Conservation (phyloP, 2,113 vertebrate species). For the Brachionichthys hirsutus region DNA sequence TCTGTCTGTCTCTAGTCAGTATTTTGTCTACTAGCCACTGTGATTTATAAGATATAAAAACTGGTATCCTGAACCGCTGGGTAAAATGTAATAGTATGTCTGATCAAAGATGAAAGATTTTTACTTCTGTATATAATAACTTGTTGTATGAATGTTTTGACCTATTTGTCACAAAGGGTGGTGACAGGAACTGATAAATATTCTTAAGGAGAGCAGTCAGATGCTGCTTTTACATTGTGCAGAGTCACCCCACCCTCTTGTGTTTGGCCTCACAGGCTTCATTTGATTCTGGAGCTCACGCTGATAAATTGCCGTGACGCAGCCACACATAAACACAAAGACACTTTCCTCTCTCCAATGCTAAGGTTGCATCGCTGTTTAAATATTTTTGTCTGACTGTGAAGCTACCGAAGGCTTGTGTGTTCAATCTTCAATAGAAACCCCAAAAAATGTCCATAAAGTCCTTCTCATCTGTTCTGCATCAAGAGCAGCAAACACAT, state of each 20-base stretch:
- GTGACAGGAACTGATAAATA: too few species aligned
- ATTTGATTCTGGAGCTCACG: constrained; percentile 18
- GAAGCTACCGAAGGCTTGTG: constrained; percentile 11
- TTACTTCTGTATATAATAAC: too few species aligned
- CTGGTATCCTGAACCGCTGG: too few species aligned
- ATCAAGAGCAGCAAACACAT: constrained; percentile 54
- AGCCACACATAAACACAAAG: not conserved
- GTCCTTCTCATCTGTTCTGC: constrained; percentile 52
- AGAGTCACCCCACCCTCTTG: constrained; percentile 17
- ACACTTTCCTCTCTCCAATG: not conserved
- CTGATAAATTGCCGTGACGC: not conserved
- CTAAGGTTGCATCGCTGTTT: constrained; percentile 11
- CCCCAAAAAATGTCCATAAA: constrained; percentile 13
- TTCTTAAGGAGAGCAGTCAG: constrained; percentile 5
- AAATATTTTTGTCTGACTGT: constrained; percentile 24
- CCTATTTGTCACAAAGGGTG: too few species aligned
- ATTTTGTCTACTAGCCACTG: too few species aligned
- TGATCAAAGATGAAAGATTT: too few species aligned
- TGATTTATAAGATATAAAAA: too few species aligned
- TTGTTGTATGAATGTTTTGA: too few species aligned
- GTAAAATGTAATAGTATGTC: too few species aligned
- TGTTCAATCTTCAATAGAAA: constrained; percentile 8
- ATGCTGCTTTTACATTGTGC: constrained; percentile 14
- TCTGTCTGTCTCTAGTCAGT: too few species aligned
- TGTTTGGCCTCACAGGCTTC: constrained; percentile 16